Conservation (phyloP, 1,140 invertebrate species). For the Ceratoteleas bidentatus region DNA sequence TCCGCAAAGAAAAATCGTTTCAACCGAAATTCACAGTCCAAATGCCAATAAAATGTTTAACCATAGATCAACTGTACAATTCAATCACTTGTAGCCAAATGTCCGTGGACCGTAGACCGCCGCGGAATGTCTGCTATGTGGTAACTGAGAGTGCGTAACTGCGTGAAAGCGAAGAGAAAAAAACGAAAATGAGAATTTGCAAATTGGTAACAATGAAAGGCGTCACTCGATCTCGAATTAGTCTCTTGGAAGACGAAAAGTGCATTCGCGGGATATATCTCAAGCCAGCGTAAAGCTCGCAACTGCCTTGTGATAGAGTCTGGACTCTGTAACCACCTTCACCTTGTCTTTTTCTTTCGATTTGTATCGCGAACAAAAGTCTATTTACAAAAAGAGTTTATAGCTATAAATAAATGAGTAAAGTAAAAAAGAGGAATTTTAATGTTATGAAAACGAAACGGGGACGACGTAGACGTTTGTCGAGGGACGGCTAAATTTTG, state of each 20-base stretch:
- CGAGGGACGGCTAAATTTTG: too few species aligned
- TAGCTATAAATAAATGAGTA: too few species aligned
- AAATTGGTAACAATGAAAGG: conserved; percentile 51
- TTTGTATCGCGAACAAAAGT: conserved; percentile 22
- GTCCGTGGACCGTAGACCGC: conserved; percentile 77
- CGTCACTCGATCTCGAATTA: conserved; percentile 64
- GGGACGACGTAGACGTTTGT: too few species aligned
- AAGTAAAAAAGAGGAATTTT: too few species aligned
- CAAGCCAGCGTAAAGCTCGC: conserved; percentile 75
- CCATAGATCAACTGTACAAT: conserved; percentile 58
- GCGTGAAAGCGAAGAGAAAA: conserved; percentile 41
- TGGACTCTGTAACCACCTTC: conserved; percentile 72
- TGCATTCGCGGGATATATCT: conserved; percentile 64
- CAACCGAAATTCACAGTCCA: neutral
- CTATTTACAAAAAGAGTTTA: too few species aligned
- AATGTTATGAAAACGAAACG: too few species aligned
- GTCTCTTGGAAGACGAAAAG: conserved; percentile 56
- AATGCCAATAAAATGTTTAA: conserved; percentile 34
- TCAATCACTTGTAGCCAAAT: conserved; percentile 72
- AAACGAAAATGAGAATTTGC: conserved; percentile 45
- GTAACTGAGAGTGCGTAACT: conserved; percentile 41
- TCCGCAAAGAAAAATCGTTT: neutral
- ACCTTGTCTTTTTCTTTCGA: conserved; percentile 16
- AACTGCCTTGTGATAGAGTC: conserved; percentile 81
- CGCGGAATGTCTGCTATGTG: conserved; percentile 70